Conservation (phyloP, 1,140 invertebrate species). For the Potamilus streckersoni region DNA sequence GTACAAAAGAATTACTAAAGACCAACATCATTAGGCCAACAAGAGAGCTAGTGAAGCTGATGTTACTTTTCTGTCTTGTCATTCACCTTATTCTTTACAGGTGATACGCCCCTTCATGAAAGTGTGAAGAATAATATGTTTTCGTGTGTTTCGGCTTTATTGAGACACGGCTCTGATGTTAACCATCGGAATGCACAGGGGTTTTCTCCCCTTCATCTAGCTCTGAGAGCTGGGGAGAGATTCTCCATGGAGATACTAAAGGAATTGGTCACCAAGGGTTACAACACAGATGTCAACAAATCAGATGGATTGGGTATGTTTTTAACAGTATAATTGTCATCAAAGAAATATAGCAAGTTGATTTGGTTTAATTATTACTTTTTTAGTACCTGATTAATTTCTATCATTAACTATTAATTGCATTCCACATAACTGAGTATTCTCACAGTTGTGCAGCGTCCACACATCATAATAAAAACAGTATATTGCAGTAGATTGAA, state of each 20-base stretch:
- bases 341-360: neutral
- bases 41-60: neutral
- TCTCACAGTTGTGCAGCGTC: neutral
- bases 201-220: conserved; percentile 56
- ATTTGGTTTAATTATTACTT: neutral
- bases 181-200: conserved; percentile 57
- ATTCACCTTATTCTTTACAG: conserved; percentile 33
- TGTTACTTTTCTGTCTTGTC: neutral
- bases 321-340: neutral
- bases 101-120: conserved; percentile 63
- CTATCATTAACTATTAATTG: neutral
- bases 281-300: conserved; percentile 62
- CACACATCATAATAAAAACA: neutral
- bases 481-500: neutral
- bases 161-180: conserved; percentile 60
- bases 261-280: conserved; percentile 55
- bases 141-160: conserved; percentile 52
- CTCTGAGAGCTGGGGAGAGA: conserved; percentile 43
- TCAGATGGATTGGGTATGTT: conserved; percentile 45
- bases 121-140: conserved; percentile 59
- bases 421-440: neutral
- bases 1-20: no score
- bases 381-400: neutral
- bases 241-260: conserved; percentile 52
- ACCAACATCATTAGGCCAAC: neutral